phyloP scores from a whole-genome alignment of 2,888 invertebrate genomes.

The Nemoura dubitans region DNA sequence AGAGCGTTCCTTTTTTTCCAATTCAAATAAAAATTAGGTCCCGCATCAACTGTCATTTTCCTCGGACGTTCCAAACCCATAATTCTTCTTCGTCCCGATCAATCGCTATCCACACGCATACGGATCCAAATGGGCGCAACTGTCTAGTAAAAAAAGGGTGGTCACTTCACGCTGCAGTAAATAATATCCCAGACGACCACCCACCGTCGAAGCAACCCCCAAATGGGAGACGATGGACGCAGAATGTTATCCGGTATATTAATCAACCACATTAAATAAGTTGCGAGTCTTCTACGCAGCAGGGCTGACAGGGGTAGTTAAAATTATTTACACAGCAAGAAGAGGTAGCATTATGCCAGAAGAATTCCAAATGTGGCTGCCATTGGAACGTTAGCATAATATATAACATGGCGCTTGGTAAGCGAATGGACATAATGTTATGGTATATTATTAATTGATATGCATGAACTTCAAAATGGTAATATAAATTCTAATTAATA shows the following conservation, averaged over 20 bases:
- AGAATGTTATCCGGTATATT: conserved; percentile 42
- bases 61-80: neutral
- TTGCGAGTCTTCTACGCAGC: conserved; percentile 43
- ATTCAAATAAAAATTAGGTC: neutral
- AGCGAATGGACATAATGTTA: neutral
- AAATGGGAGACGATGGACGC: conserved; percentile 20
- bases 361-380: neutral
- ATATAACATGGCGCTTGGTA: neutral
- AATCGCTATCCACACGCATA: conserved; percentile 7
- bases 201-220: conserved; percentile 18
- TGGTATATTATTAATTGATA: neutral
- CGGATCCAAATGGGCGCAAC: neutral
- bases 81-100: neutral
- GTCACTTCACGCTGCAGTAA: neutral
- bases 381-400: neutral
- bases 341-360: neutral
- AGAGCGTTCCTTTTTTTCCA: neutral
- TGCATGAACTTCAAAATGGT: neutral
- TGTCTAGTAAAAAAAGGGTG: neutral
- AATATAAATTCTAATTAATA: neutral
- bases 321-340: conserved; percentile 18
- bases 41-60: neutral
- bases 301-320: conserved; percentile 29
- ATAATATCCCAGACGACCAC: conserved; percentile 17
- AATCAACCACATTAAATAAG: conserved; percentile 47